Base-by-base conservation (phyloP, 2,113 vertebrate genomes). In the Polypterus bichir region DNA sequence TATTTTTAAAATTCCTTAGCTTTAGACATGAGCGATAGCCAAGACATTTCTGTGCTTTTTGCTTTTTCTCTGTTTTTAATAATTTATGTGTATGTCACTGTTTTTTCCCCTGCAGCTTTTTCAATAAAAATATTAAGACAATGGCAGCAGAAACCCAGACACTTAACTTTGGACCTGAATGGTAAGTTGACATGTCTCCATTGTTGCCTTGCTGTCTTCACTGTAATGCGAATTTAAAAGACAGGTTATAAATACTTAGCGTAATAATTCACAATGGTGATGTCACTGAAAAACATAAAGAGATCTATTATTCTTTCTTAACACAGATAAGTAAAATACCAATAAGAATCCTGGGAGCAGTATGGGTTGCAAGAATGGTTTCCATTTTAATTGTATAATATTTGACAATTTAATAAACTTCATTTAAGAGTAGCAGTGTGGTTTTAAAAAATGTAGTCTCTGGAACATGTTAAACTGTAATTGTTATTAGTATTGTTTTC, bases 81-180 rank as follows among this genome's bases (percentile, higher is more conserved):
- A 27, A 82, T 85, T 83, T 85, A 77, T 59, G 70, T 61, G 2
- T 27, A 27, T 27, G 27, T 27, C 27, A 27, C 27, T 27, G 27
- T 27, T 27, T 27, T 27, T 27, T 27, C 27, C 27, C 27, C 27
- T 27, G 27, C 27, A 27, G 27, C 27, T 27, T 27, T 27, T 27
- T 27, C 27, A 27, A 27, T 27, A 27, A 27, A 27, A 27, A 27
- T 27, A 27, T 27, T 27, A 63, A 81, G 82, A 79, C 88, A 79
- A 90, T 90, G 87, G 86, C 97, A 90, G 92, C 92, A 47, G 96
- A 99, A 91, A 99, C 93, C 68, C 96, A 99, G 83, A 98, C 95
- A 67, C 93, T 99, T 84, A 99, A 97, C 88, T 99, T 99, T 75
- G 96, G 96, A 84, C 96, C 96, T 82, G 96, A 99, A 92, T 99